Base-by-base conservation (phyloP, 2,113 vertebrate genomes). In the Sinocyclocheilus maitianheensis region DNA sequence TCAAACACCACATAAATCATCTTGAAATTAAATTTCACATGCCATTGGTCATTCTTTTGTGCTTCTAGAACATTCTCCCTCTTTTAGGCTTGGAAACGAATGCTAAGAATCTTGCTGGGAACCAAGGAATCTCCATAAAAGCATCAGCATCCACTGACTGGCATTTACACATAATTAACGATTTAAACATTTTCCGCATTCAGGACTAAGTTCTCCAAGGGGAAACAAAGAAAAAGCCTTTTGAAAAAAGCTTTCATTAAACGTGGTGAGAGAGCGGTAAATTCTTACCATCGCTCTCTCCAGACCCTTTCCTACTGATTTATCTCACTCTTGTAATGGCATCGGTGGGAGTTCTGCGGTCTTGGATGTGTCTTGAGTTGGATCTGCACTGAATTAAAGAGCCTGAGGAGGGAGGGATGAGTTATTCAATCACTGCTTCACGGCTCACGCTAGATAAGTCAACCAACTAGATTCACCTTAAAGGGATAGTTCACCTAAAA, bases 131-230 rank as follows among this genome's bases (percentile, higher is more conserved):
- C 89, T 89, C 87, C 88, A 90, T 88, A 89, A 85, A 76, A 55
- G 22, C 87, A 2, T 6, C 1, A 69, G 76, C 62, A 85, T 84
- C 83, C 80, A 83, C 51, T 63, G 87, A 18, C 87, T 83, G 90
- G 76, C 80, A 88, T 86, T 88, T 87, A 87, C 37, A 86, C 55
- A 65, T 88, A 88, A 87, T 85, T 83, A 65, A 69, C 34, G 87
- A 84, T 91, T 89, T 92, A 87, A 92, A 90, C 90, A 85, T 91
- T 90, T 86, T n/a, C 77, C 1, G 80, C 91, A 90, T 92, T 90
- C 89, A 89, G 79, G 85, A 80, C 40, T 37, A 46, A 1, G 24
- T 80, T 91, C 86, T 91, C 90, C 86, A 1, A 77, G 85, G 90
- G 89, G 91, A 30, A 53, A 85, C 86, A 65, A 53, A 53, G 77